Percentiles rank a stretch among this genome's conserved stretches.
phyloP scores from a whole-genome alignment of 2,888 invertebrate genomes.

The Eumacrocentrus americanus region DNA sequence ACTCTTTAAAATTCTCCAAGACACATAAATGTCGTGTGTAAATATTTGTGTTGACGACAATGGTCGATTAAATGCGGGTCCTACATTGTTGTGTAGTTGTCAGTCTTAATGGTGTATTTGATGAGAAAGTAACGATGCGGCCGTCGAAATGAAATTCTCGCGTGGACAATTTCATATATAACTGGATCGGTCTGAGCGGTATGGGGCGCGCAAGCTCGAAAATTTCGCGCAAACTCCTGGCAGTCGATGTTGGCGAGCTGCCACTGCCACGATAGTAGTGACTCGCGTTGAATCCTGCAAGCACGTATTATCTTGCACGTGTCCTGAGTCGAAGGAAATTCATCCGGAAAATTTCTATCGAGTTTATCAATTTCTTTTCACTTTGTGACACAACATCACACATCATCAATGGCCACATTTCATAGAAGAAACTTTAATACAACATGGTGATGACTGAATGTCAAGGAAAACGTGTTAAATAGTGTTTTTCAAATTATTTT shows the following conservation, averaged over 20 bases:
- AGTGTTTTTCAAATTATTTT: too few species aligned
- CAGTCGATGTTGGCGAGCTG: slow-evolving; percentile 18
- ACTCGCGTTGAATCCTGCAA: slow-evolving; percentile 19
- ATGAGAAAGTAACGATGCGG: slow-evolving; percentile 15
- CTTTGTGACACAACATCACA: too few species aligned
- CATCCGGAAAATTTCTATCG: background rate
- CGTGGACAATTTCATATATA: slow-evolving; percentile 24
- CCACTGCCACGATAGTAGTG: slow-evolving; percentile 19
- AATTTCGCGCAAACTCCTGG: slow-evolving; percentile 39
- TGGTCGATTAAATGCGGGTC: background rate
- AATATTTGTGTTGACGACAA: background rate
- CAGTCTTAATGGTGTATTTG: slow-evolving; percentile 1
- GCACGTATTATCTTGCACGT: slow-evolving; percentile 22
- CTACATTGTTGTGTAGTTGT: background rate
- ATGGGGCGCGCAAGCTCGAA: slow-evolving; percentile 38
- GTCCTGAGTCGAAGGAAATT: slow-evolving; percentile 3
- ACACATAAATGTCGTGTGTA: background rate
- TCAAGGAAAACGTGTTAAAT: too few species aligned
- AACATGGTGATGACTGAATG: too few species aligned
- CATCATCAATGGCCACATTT: too few species aligned
- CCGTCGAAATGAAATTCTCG: slow-evolving; percentile 22
- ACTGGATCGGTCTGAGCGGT: slow-evolving; percentile 19
- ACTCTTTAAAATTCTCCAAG: too few species aligned
- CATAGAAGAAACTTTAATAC: too few species aligned
- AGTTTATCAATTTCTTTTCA: too few species aligned